Conservation (phyloP, 2,113 vertebrate genomes). For the Pseudorectes ferrugineus region DNA sequence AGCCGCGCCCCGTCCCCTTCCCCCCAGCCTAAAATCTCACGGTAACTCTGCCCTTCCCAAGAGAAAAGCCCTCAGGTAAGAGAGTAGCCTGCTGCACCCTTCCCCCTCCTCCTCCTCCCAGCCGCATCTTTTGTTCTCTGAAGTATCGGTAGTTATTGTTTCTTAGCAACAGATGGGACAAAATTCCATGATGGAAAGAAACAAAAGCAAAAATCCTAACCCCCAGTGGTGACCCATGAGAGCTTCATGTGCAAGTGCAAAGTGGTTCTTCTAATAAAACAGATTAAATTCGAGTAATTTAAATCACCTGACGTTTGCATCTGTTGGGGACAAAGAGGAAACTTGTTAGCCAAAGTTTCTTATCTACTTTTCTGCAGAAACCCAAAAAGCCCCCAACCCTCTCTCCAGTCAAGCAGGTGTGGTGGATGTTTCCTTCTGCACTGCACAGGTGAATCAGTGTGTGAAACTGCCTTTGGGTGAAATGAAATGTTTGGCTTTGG, state of each 20-base stretch:
- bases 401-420: neutral
- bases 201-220: neutral
- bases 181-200: neutral
- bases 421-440: neutral
- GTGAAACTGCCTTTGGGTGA: neutral
- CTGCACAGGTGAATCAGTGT: neutral
- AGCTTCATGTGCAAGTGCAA: neutral
- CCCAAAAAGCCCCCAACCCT: neutral
- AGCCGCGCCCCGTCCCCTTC: rapidly evolving
- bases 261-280: neutral
- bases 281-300: neutral
- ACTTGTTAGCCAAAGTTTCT: neutral
- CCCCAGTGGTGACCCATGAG: neutral
- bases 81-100: neutral
- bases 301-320: neutral
- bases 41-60: neutral
- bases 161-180: neutral
- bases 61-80: neutral
- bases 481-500: neutral
- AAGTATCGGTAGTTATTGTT: neutral
- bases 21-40: neutral
- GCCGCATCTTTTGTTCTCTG: neutral
- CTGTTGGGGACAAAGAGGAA: neutral
- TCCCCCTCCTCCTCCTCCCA: neutral
- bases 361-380: conserved; percentile 25